Percentiles rank a stretch among this genome's conserved stretches.
phyloP scores from a whole-genome alignment of 2,888 invertebrate genomes.

The Stictocephala bisonia region DNA sequence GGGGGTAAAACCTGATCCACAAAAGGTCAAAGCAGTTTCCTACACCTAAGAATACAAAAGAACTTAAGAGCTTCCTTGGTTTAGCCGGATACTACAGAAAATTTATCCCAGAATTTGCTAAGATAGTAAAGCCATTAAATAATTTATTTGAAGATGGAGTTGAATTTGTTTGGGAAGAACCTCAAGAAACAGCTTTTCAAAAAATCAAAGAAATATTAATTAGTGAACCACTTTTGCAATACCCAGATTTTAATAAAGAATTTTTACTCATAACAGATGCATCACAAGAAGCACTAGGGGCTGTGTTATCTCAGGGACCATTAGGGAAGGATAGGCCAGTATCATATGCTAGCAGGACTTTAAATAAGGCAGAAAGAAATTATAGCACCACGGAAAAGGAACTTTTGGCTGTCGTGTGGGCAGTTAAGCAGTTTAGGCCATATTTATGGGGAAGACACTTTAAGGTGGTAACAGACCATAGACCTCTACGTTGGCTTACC shows the following conservation, averaged over 20 bases:
- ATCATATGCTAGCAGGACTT: neutral
- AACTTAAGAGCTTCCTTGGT: neutral
- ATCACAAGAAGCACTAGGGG: neutral
- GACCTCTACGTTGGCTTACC: neutral
- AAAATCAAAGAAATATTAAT: neutral
- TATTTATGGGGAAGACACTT: neutral
- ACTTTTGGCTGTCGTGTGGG: neutral
- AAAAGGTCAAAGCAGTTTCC: slow-evolving; percentile 12
- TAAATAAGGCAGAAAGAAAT: neutral
- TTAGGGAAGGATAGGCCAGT: neutral
- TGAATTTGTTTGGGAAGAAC: neutral
- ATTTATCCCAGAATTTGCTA: neutral
- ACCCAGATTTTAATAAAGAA: neutral
- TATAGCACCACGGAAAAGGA: neutral
- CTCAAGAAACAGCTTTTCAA: neutral
- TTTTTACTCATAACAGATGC: neutral
- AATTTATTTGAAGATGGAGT: neutral
- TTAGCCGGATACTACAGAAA: neutral
- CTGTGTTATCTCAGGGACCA: neutral
- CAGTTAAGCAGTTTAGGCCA: neutral
- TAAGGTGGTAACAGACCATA: neutral
- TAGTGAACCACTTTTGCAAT: neutral
- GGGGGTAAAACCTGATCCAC: slow-evolving; percentile 9
- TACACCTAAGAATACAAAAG: neutral
- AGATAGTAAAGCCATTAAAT: neutral